Percentiles rank a stretch among this genome's conserved stretches.
Evolutionary conservation across 2,797 vertebrate genomes (phyloP).

Genomic region (Dendrocincla tyrannina): DNA sequence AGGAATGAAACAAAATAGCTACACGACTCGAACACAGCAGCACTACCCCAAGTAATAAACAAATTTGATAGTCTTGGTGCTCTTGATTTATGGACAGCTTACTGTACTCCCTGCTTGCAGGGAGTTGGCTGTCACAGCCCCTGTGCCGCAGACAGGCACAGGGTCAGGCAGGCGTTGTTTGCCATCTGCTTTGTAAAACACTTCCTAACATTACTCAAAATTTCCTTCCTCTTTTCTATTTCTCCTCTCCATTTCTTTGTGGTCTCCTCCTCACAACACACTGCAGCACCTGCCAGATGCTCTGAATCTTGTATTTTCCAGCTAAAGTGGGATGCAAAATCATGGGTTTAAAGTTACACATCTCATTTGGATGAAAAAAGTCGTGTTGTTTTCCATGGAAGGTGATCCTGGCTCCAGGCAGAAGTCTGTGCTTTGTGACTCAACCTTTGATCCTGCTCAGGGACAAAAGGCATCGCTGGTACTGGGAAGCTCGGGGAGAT

Average conservation of each 20-base stretch:
- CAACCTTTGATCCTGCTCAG: neutral
- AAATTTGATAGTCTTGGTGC: neutral
- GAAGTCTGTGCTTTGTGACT: neutral
- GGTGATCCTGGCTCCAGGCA: neutral
- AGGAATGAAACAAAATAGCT: neutral
- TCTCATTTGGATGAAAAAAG: neutral
- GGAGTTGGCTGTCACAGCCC: neutral
- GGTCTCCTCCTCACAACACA: neutral
- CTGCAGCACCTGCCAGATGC: neutral
- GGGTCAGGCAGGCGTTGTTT: slow-evolving; percentile 11
- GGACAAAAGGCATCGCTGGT: neutral
- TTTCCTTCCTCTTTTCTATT: neutral
- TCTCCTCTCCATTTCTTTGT: neutral
- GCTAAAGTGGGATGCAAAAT: neutral
- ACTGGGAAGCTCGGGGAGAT: neutral
- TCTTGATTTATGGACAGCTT: slow-evolving; percentile 40
- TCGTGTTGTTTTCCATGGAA: fast-evolving
- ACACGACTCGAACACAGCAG: neutral
- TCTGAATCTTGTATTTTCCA: neutral
- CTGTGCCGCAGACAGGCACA: neutral
- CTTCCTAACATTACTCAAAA: neutral
- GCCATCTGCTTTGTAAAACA: neutral
- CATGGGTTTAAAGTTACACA: neutral
- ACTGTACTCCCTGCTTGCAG: neutral
- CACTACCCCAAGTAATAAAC: slow-evolving; percentile 7